phyloP scores from a whole-genome alignment of 2,113 vertebrate species.

The Tor tambroides region DNA sequence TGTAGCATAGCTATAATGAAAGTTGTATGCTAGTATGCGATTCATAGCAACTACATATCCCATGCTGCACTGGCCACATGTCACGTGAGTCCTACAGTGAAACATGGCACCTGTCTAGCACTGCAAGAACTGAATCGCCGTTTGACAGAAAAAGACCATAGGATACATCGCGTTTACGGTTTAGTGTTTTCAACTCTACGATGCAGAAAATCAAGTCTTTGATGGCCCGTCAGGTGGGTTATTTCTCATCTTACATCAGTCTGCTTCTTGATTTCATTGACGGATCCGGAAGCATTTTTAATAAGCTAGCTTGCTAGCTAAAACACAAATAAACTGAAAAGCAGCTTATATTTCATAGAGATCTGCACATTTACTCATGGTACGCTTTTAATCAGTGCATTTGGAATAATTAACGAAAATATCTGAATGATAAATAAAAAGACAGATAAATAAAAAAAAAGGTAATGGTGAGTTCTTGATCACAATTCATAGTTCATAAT shows the following conservation, averaged over 20 bases:
- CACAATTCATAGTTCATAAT: neutral
- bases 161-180: neutral
- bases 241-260: neutral
- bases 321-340: neutral
- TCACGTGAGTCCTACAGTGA: slow-evolving; percentile 72
- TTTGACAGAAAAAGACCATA: slow-evolving; percentile 53
- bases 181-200: neutral
- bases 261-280: neutral
- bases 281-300: slow-evolving; percentile 46
- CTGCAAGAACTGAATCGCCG: slow-evolving; percentile 60
- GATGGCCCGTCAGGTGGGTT: slow-evolving; percentile 95
- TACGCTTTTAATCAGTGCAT: neutral
- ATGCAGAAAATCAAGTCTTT: slow-evolving; percentile 99
- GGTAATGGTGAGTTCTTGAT: neutral
- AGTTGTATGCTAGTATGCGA: neutral
- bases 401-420: neutral
- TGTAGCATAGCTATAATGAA: neutral
- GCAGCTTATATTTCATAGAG: neutral
- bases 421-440: neutral
- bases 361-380: neutral
- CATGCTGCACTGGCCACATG: neutral
- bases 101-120: slow-evolving; percentile 71
- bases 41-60: slow-evolving; percentile 46
- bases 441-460: too few species aligned
- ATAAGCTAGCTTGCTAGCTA: slow-evolving; percentile 44